phyloP scores from a whole-genome alignment of 2,888 invertebrate species.

The Clitarchus hookeri region DNA sequence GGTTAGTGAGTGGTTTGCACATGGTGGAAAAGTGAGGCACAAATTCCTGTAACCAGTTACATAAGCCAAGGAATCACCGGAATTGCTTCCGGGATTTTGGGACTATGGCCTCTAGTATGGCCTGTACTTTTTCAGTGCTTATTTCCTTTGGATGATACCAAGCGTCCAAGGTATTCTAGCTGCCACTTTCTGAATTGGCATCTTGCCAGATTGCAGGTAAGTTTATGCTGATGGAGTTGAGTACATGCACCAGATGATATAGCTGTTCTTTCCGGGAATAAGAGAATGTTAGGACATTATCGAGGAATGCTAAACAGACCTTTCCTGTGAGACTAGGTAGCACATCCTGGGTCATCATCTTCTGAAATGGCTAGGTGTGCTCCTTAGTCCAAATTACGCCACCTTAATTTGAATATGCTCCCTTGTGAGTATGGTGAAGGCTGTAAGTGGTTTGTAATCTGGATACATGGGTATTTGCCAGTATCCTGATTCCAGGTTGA shows the following conservation, averaged over 20 bases:
- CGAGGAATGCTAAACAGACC: constrained; percentile 44
- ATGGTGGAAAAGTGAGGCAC: background rate
- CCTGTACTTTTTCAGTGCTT: background rate
- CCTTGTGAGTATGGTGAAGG: too few species aligned
- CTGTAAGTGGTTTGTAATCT: too few species aligned
- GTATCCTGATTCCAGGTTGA: too few species aligned
- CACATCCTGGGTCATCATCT: too few species aligned
- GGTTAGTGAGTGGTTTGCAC: too few species aligned
- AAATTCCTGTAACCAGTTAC: background rate
- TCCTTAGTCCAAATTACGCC: too few species aligned
- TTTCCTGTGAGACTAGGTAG: constrained; percentile 42
- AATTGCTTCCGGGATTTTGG: too few species aligned
- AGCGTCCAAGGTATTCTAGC: constrained; percentile 17
- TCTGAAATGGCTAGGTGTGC: too few species aligned
- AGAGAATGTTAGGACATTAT: constrained; percentile 43
- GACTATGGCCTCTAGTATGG: background rate
- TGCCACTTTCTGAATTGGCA: constrained; percentile 1
- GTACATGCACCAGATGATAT: background rate
- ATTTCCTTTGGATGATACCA: constrained; percentile 4
- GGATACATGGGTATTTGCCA: too few species aligned
- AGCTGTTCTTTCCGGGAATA: constrained; percentile 21
- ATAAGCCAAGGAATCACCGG: background rate
- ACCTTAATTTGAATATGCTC: too few species aligned
- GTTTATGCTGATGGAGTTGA: constrained; percentile 6
- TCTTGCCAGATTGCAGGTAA: background rate